These are phyloP conservation scores for Drosophila ezoana DNA, from an alignment of 2,888 invertebrate species.

Conservation along the genomic window DNA sequence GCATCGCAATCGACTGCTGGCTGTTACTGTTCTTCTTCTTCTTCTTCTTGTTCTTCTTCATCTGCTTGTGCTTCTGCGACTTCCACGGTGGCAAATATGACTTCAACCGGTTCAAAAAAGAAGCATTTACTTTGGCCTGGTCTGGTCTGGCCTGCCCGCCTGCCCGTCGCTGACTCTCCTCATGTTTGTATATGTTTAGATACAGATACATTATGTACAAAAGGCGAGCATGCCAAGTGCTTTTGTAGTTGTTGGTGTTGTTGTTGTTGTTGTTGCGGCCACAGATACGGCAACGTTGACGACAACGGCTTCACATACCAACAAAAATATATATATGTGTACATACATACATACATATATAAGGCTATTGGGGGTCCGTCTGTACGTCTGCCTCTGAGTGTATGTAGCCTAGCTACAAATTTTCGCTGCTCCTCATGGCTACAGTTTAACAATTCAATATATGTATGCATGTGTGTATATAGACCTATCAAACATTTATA, in stretches of 20 bases:
- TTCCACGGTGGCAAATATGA: constrained; percentile 70
- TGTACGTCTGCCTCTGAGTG: constrained; percentile 1
- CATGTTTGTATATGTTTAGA: constrained; percentile 55
- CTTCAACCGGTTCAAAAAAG: constrained; percentile 70
- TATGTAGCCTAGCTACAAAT: constrained; percentile 28
- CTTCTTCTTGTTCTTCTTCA: constrained; percentile 6
- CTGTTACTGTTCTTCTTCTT: constrained; percentile 9
- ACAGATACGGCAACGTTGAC: constrained; percentile 42
- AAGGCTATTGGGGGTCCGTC: constrained; percentile 32
- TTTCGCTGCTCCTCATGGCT: constrained; percentile 52
- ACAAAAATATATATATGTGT: constrained; percentile 1
- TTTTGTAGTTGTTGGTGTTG: constrained; percentile 45
- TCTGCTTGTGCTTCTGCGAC: constrained; percentile 20
- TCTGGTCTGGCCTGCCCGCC: constrained; percentile 18
- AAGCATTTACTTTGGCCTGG: constrained; percentile 57
- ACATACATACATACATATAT: not conserved
- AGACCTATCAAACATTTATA: not conserved
- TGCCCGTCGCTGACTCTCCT: constrained; percentile 17
- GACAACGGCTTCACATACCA: constrained; percentile 30
- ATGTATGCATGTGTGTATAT: constrained; percentile 1
- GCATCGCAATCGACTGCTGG: constrained; percentile 32
- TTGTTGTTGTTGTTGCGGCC: constrained; percentile 38
- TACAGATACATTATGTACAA: constrained; percentile 70
- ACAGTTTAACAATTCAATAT: constrained; percentile 57
- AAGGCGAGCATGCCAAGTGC: constrained; percentile 53